phyloP scores from a whole-genome alignment of 2,113 vertebrate species.

The Phalacrocorax pelagicus region DNA sequence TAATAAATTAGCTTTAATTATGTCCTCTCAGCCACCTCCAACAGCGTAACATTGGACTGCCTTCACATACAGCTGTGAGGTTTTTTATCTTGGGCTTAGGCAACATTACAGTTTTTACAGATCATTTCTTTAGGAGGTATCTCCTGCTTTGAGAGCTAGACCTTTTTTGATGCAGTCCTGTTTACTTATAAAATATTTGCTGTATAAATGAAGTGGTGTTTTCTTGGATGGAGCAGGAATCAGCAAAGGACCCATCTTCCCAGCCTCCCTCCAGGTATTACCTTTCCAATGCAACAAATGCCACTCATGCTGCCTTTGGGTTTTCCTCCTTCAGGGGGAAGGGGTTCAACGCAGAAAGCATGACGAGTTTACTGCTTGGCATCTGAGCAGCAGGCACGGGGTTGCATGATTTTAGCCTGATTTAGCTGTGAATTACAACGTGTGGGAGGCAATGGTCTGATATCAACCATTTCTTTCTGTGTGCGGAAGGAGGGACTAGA shows the following conservation, averaged over 20 bases:
- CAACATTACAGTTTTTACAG: background rate
- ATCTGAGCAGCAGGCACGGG: background rate
- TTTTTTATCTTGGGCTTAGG: background rate
- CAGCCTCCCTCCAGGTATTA: background rate
- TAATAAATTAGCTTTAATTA: background rate
- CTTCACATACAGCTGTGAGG: background rate
- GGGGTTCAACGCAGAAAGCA: background rate
- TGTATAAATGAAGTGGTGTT: background rate
- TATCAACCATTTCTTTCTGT: background rate
- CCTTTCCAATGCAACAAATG: background rate
- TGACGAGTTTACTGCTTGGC: background rate
- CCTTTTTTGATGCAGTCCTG: background rate
- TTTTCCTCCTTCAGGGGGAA: background rate
- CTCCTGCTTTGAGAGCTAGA: background rate
- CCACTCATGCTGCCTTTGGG: background rate
- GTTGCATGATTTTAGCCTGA: background rate
- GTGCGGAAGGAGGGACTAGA: background rate
- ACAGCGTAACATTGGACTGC: background rate
- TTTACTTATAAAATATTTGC: background rate
- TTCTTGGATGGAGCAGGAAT: background rate
- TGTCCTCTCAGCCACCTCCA: background rate
- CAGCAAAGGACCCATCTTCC: background rate
- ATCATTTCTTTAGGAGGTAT: background rate
- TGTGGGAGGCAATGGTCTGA: background rate
- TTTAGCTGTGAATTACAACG: background rate